Conservation (phyloP, 2,113 vertebrate species). For the Ornithorhynchus anatinus region DNA sequence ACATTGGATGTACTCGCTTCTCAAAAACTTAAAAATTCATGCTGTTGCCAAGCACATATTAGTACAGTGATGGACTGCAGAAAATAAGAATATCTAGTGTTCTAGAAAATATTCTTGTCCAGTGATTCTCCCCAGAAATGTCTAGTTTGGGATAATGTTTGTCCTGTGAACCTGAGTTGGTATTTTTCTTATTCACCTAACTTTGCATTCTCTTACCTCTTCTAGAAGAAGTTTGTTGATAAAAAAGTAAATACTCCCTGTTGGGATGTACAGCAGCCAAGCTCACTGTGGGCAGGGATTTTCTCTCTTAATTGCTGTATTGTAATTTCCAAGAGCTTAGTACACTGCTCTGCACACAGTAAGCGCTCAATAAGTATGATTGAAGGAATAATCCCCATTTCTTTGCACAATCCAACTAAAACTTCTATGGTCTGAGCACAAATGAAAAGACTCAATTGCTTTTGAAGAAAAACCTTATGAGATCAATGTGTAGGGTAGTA, state of each 20-base stretch:
- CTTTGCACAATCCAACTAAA: conserved; percentile 28
- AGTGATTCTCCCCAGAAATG: not conserved
- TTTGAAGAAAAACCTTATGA: conserved; percentile 47
- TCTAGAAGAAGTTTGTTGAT: not conserved
- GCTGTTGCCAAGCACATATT: not conserved
- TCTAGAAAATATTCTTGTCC: not conserved
- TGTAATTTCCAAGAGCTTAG: too few relatives aligned
- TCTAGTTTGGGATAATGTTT: not conserved
- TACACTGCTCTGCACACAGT: too few relatives aligned
- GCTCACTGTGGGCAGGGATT: too few relatives aligned
- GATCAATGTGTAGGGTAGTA: conserved; percentile 58
- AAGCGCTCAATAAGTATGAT: too few relatives aligned
- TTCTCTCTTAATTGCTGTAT: too few relatives aligned
- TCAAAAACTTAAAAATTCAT: not conserved
- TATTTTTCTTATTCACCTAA: not conserved
- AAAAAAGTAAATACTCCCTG: conserved; percentile 10
- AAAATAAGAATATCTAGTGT: not conserved
- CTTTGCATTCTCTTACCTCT: not conserved
- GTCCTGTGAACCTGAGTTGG: not conserved
- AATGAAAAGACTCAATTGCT: conserved; percentile 49
- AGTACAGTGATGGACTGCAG: not conserved
- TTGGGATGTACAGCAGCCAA: too few relatives aligned
- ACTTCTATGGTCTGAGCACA: conserved; percentile 40
- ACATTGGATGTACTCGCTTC: not conserved
- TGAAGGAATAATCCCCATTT: too few relatives aligned